phyloP scores from a whole-genome alignment of 2,888 invertebrate genomes.

The Priapulus caudatus region DNA sequence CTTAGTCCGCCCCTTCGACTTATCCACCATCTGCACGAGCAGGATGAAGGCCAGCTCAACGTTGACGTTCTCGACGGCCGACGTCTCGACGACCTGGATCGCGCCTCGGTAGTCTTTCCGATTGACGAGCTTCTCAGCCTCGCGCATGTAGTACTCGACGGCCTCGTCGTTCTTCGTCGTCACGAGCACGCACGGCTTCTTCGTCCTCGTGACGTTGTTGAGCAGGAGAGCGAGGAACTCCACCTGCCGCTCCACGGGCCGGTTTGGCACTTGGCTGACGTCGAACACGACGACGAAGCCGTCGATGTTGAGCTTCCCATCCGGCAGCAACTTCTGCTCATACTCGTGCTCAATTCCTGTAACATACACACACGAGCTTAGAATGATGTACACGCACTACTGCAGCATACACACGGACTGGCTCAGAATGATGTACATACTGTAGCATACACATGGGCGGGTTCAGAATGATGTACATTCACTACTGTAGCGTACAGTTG shows the following conservation, averaged over 20 bases:
- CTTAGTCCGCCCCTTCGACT: constrained; percentile 54
- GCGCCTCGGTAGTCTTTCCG: constrained; percentile 73
- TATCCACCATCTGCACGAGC: constrained; percentile 81
- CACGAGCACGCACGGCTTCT: constrained; percentile 85
- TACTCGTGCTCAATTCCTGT: constrained; percentile 86
- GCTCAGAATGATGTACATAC: too few relatives aligned
- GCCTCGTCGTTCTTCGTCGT: constrained; percentile 93
- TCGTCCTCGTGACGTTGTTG: constrained; percentile 73
- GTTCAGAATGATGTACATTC: too few relatives aligned
- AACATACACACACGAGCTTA: too few relatives aligned
- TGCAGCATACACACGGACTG: too few relatives aligned
- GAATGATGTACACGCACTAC: too few relatives aligned
- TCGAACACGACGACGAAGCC: constrained; percentile 93
- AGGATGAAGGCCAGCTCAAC: constrained; percentile 73
- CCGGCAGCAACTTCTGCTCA: constrained; percentile 79
- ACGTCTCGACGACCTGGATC: constrained; percentile 82
- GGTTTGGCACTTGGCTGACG: constrained; percentile 81
- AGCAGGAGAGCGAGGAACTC: constrained; percentile 65
- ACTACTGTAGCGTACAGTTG: too few relatives aligned
- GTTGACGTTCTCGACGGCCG: constrained; percentile 89
- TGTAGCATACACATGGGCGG: too few relatives aligned
- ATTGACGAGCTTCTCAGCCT: constrained; percentile 73
- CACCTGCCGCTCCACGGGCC: constrained; percentile 72
- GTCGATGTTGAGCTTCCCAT: constrained; percentile 81
- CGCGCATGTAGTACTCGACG: constrained; percentile 66